Evolutionary conservation across 2,888 invertebrate genomes (phyloP).

Genomic region (Nomada lathburiana): DNA sequence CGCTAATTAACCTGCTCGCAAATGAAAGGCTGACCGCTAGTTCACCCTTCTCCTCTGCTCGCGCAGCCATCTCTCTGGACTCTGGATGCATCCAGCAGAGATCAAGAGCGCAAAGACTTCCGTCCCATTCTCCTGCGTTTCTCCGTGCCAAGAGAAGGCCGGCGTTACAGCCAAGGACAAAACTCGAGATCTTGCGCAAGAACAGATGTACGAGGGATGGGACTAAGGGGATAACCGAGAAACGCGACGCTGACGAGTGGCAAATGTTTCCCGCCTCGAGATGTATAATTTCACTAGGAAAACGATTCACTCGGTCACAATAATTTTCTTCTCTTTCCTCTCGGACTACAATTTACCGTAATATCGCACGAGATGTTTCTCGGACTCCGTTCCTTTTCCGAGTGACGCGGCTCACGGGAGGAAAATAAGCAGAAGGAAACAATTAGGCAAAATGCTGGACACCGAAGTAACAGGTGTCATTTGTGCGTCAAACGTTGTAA

Average conservation of each 20-base stretch:
- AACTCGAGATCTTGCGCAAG: slow-evolving; percentile 8
- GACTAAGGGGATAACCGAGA: not conserved
- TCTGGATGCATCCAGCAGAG: slow-evolving; percentile 44
- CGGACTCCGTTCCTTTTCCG: slow-evolving; percentile 5
- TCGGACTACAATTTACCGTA: slow-evolving; percentile 54
- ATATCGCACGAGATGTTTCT: slow-evolving; percentile 41
- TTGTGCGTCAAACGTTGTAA: slow-evolving; percentile 59
- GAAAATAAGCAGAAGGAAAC: slow-evolving; percentile 16
- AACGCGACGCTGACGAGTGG: slow-evolving; percentile 9
- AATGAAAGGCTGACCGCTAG: slow-evolving; percentile 66
- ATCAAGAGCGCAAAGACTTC: slow-evolving; percentile 65
- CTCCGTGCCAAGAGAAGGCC: slow-evolving; percentile 4
- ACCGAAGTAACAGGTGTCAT: slow-evolving; percentile 47
- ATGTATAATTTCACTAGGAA: slow-evolving; percentile 43
- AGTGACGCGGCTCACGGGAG: not conserved
- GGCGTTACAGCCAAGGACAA: slow-evolving; percentile 38
- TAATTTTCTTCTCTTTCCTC: slow-evolving; percentile 51
- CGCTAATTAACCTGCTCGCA: slow-evolving; percentile 78
- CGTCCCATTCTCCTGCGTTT: slow-evolving; percentile 37
- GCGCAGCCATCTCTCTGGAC: slow-evolving; percentile 33
- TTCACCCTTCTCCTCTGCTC: slow-evolving; percentile 50
- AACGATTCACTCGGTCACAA: slow-evolving; percentile 57
- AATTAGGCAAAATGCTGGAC: slow-evolving; percentile 27
- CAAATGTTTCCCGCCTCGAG: slow-evolving; percentile 40
- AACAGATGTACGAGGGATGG: not conserved